A percentile compares a stretch with the other conserved stretches of the same genome.
Conservation (phyloP, 2,888 invertebrate species). For the Catocala sponsa region DNA sequence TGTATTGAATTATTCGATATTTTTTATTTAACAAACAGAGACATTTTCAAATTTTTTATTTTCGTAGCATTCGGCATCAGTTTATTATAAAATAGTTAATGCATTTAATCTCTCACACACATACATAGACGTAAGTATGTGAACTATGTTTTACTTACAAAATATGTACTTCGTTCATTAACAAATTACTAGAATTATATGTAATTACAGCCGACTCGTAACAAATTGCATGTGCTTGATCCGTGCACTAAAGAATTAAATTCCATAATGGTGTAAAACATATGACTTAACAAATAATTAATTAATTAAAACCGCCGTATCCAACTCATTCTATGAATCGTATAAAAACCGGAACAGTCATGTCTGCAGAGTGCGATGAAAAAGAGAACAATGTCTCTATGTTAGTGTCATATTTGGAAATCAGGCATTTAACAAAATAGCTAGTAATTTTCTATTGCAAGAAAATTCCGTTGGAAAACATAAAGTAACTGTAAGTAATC, state of each 20-base stretch:
- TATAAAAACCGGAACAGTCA: conserved; percentile 29
- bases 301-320: conserved; percentile 36
- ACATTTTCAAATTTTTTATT: no score
- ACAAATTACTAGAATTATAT: no score
- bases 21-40: no score
- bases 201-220: not conserved
- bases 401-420: conserved; percentile 2
- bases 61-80: no score
- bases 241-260: not conserved
- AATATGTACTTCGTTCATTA: no score
- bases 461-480: no score
- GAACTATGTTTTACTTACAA: no score
- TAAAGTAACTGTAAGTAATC: no score
- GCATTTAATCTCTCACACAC: no score
- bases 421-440: not conserved
- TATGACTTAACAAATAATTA: conserved; percentile 40
- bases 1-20: no score
- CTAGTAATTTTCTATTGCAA: not conserved
- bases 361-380: conserved; percentile 32
- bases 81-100: no score
- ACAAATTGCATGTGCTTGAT: not conserved
- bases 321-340: conserved; percentile 36
- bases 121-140: no score
- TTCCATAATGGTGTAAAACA: conserved; percentile 11
- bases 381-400: conserved; percentile 31